Conservation (phyloP, 2,797 vertebrate genomes). For the Acanthiza pusilla region DNA sequence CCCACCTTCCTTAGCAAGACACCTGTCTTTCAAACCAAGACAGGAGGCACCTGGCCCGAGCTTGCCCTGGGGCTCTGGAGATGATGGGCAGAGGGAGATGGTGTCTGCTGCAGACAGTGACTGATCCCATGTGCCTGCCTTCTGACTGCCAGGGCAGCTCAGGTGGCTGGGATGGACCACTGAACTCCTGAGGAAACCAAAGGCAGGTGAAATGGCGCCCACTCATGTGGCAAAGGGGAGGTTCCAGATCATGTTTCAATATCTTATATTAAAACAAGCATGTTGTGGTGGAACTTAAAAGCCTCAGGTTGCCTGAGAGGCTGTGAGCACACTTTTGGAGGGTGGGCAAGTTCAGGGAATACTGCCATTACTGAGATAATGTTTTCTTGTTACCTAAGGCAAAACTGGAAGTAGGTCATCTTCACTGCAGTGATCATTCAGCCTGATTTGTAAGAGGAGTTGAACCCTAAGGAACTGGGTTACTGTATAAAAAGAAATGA, state of each 20-base stretch:
- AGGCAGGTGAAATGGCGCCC: not conserved
- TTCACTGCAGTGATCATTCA: not conserved
- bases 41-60: not conserved
- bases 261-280: not conserved
- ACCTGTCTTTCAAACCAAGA: no score
- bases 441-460: not conserved
- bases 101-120: not conserved
- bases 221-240: not conserved
- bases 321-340: not conserved
- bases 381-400: not conserved
- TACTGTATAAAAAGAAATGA: not conserved
- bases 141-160: not conserved
- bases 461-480: constrained; percentile 5
- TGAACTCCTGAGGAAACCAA: not conserved
- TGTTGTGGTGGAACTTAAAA: not conserved
- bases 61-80: not conserved
- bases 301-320: not conserved
- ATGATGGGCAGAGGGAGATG: not conserved
- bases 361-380: not conserved
- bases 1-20: no score
- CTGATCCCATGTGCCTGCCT: not conserved
- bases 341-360: not conserved
- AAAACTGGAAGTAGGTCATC: constrained; percentile 40
- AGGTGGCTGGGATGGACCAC: not conserved
- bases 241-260: not conserved